A percentile compares a stretch with the other conserved stretches of the same genome.
Evolutionary conservation across 2,113 vertebrate species (phyloP).

Genomic region (Chionis minor): DNA sequence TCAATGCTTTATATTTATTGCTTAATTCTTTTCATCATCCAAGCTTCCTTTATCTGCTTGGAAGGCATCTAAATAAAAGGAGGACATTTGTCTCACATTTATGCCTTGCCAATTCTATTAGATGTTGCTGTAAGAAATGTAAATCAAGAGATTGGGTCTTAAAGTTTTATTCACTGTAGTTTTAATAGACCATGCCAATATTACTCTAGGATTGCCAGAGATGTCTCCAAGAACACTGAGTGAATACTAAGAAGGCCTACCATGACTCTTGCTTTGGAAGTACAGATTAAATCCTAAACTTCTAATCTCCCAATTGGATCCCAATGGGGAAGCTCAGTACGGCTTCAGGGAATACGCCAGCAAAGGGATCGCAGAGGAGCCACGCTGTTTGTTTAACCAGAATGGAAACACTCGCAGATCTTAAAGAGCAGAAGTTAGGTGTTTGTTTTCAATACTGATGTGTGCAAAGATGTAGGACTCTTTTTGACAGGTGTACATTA

Average conservation of each 20-base stretch:
- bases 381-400: background rate
- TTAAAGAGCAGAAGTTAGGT: background rate
- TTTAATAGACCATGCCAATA: conserved; percentile 3
- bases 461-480: background rate
- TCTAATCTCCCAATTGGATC: background rate
- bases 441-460: background rate
- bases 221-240: background rate
- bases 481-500: background rate
- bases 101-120: background rate
- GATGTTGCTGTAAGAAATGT: background rate
- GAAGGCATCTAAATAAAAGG: background rate
- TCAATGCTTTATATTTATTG: background rate
- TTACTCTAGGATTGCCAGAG: background rate
- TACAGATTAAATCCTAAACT: background rate
- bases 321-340: background rate
- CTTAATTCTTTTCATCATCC: background rate
- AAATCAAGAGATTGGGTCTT: conserved; percentile 3
- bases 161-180: conserved; percentile 46
- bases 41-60: background rate
- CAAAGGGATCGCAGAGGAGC: background rate
- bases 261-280: background rate
- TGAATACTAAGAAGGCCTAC: conserved; percentile 1
- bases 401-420: background rate
- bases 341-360: background rate
- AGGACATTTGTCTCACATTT: background rate